Evolutionary conservation across 2,888 invertebrate genomes (phyloP), one percentile per base, ranked within the genome.

Genomic region (Parnassius orleans): DNA sequence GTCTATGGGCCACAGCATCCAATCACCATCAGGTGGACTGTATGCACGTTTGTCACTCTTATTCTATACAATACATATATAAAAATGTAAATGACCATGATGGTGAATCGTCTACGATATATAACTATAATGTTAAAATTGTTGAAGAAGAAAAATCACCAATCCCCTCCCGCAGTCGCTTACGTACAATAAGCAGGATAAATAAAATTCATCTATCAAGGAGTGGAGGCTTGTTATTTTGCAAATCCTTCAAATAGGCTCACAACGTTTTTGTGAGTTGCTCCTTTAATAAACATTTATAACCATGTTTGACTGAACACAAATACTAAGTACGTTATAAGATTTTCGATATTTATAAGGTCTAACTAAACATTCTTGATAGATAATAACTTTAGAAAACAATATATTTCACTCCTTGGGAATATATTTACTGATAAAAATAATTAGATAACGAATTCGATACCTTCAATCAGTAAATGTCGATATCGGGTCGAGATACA

Each of bases 201-300:
- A 65, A 69, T 65, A 65, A 67, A 70, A 65, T 67, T 74, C 72
- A 77, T 79, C 73, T 66, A 74, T 79, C 79, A 76, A 24, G 15
- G 41, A 19, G 12, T 59, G 75, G 72, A 73, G 69, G 71, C 72
- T 72, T 71, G 70, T 76, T 76, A 76, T 69, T 69, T 61, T 65
- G 68, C 64, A 68, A 67, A 66, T 65, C 65, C 63, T 57, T 41
- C 63, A 52, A 61, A 61, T 61, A 57, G 51, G 53, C 48, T 57
- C 51, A 56, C 61, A 53, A 14, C 42, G 60, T 47, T 51, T 19
- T 51, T 55, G 50, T 50, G 50, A 33, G n/a, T 47, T 12, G 41
- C 55, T 44, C 24, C 24, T 14, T 53, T 51, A 3, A 33, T 50
- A 63, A 63, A 63, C 59, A 63, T 62, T 54, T 55, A 12, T 63